These are phyloP conservation scores for Crenichthys baileyi DNA, from an alignment of 2,797 vertebrate species.

Conservation along the genomic window DNA sequence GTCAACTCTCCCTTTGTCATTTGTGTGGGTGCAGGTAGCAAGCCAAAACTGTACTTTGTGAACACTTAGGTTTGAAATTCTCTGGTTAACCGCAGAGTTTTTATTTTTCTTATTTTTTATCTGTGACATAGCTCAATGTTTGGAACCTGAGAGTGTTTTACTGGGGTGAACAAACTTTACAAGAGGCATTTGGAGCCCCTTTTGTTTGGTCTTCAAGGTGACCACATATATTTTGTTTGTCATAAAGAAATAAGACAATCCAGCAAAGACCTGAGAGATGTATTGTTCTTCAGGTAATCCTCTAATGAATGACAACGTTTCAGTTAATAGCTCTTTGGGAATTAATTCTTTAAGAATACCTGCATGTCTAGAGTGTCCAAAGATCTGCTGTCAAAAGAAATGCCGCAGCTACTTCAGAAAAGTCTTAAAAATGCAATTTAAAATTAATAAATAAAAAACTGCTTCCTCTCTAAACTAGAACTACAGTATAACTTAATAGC, in stretches of 20 bases:
- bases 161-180: not conserved
- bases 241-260: not conserved
- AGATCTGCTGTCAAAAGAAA: not conserved
- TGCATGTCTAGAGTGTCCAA: not conserved
- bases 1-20: no score
- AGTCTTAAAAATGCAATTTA: not conserved
- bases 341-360: not conserved
- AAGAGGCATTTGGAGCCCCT: not conserved
- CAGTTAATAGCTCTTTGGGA: not conserved
- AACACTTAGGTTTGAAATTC: no score
- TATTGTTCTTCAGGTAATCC: not conserved
- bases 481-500: conserved; percentile 2
- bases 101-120: no score
- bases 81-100: no score
- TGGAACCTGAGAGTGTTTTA: no score
- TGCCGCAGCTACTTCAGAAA: not conserved
- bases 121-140: no score
- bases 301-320: no score
- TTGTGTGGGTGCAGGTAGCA: no score
- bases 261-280: not conserved
- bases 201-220: not conserved
- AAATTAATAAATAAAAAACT: conserved; percentile 6
- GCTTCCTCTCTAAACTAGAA: not conserved
- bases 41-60: no score
- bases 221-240: not conserved